phyloP scores from a whole-genome alignment of 64 coral and sea anemone species.

The Montipora efflorescens region DNA sequence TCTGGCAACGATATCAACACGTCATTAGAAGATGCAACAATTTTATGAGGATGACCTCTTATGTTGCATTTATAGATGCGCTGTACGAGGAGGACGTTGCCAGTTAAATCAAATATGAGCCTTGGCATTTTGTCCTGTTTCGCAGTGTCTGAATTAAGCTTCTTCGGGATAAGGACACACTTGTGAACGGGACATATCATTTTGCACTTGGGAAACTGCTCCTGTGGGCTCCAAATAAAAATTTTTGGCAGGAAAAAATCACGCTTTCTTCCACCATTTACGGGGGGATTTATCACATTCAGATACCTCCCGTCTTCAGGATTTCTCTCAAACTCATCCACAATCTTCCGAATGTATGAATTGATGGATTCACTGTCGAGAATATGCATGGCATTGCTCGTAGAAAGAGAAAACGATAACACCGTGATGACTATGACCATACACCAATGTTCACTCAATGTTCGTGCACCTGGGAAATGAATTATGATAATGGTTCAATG shows the following conservation, averaged over 20 bases:
- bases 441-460: neutral
- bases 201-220: neutral
- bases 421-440: neutral
- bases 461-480: neutral
- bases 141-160: neutral
- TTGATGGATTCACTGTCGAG: neutral
- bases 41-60: constrained; percentile 40
- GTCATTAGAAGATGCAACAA: constrained; percentile 20
- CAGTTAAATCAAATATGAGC: constrained; percentile 27
- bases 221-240: neutral
- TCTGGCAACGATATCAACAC: constrained; percentile 38
- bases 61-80: neutral
- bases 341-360: neutral
- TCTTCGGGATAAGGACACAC: neutral
- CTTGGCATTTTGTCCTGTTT: constrained; percentile 11
- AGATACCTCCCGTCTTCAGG: neutral
- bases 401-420: neutral
- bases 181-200: neutral
- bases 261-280: neutral
- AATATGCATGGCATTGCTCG: neutral
- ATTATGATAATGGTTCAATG: neutral
- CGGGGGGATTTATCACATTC: neutral
- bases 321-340: neutral
- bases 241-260: neutral
- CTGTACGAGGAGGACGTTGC: neutral